A percentile compares a stretch with the other conserved stretches of the same genome.
Evolutionary conservation across 2,888 invertebrate species (phyloP).

Genomic region (Ptychoptera contaminata): DNA sequence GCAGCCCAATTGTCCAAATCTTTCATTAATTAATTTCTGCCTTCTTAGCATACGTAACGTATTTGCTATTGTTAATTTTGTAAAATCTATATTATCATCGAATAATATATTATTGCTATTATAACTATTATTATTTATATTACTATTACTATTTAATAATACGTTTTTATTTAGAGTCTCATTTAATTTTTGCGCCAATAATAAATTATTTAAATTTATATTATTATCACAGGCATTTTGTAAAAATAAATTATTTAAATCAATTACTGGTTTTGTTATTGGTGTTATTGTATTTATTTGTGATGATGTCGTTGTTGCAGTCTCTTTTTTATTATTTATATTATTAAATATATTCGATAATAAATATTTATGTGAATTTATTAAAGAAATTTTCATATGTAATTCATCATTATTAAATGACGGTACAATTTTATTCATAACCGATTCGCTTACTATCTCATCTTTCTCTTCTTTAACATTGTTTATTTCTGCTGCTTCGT

Average conservation of each 20-base stretch:
- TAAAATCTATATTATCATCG: neutral
- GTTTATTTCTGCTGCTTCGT: too few relatives aligned
- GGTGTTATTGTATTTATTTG: neutral
- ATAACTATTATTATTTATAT: neutral
- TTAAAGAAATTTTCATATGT: too few relatives aligned
- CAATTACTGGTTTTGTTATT: neutral
- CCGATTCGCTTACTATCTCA: too few relatives aligned
- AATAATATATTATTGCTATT: neutral
- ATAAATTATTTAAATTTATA: slow-evolving; percentile 1
- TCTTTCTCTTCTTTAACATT: too few relatives aligned
- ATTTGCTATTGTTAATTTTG: neutral
- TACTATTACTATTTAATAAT: neutral
- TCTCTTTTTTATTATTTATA: too few relatives aligned
- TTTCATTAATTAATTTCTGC: neutral
- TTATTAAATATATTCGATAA: too few relatives aligned
- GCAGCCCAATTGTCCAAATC: neutral
- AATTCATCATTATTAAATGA: too few relatives aligned
- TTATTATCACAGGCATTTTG: slow-evolving; percentile 5
- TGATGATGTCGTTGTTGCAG: neutral
- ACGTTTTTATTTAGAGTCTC: too few relatives aligned
- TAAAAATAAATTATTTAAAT: slow-evolving; percentile 2
- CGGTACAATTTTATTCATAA: too few relatives aligned
- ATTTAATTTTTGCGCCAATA: too few relatives aligned
- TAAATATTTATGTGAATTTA: too few relatives aligned
- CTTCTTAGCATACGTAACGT: too few relatives aligned